Base-by-base conservation (phyloP, 2,113 vertebrate species). In the Ctenomys sociabilis region DNA sequence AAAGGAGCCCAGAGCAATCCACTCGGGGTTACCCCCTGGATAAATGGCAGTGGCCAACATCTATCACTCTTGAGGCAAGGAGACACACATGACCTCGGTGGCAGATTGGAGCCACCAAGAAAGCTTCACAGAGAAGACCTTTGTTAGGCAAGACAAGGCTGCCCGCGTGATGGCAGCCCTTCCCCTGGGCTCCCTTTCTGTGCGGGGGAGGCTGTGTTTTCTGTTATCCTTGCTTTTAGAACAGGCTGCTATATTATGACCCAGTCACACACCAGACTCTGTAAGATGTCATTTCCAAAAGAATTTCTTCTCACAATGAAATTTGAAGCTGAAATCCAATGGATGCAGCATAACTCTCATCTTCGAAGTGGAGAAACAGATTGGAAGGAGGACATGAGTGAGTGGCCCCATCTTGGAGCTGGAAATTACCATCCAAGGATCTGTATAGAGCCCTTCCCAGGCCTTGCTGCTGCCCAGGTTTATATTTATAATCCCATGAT, bases 31-130 rank as follows among this genome's bases (percentile, higher is more conserved):
- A 43, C 1, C 40, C 28, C 83, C 91, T 96, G n/a, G 54, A 43
- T 59, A 61, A 86, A 16, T 22, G 88, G 80, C 70, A 96, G 93
- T 85, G 91, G 21, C 3, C 72, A 90, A 92, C 88, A 93, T n/a
- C 2, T 75, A 90, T 57, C 84, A 32, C 32, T n/a, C n/a, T n/a
- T n/a, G n/a, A n/a, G n/a, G n/a, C n/a, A n/a, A n/a, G n/a, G n/a
- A n/a, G n/a, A n/a, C n/a, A n/a, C n/a, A n/a, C n/a, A n/a, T n/a
- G n/a, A n/a, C n/a, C n/a, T n/a, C n/a, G n/a, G n/a, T 30, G 63
- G 90, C 86, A 96, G 97, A 91, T 73, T 85, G 95, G 97, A 98
- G 97, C 85, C 97, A 96, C 96, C 91, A 93, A 95, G 80, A 96
- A 97, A 98, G 91, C 85, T 93, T 93, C 91, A 84, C 73, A 84